phyloP scores from a whole-genome alignment of 2,888 invertebrate genomes.

The Laspeyria flexula region DNA sequence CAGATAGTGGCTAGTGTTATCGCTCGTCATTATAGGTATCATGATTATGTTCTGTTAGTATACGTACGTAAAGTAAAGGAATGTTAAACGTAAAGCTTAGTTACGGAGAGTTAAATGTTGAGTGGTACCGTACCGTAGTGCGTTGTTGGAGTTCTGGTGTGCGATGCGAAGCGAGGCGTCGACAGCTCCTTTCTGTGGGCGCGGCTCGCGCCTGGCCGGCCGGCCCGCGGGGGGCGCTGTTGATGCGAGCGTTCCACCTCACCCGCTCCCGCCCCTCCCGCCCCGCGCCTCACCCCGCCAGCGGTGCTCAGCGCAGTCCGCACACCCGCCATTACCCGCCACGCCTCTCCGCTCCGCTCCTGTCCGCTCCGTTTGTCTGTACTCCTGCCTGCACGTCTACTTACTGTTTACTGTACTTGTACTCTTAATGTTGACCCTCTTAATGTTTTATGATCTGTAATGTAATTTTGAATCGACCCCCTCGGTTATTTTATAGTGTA shows the following conservation, averaged over 20 bases:
- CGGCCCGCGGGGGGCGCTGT: conserved; percentile 59
- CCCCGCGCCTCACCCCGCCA: conserved; percentile 39
- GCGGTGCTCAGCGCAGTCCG: conserved; percentile 42
- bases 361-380: conserved; percentile 56
- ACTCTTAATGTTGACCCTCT: conserved; percentile 81
- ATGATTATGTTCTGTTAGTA: conserved; percentile 85
- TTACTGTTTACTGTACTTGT: conserved; percentile 79
- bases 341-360: conserved; percentile 55
- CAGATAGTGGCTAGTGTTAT: conserved; percentile 86
- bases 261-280: conserved; percentile 37
- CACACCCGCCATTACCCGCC: conserved; percentile 56
- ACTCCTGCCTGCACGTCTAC: conserved; percentile 81
- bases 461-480: conserved; percentile 81
- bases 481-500: conserved; percentile 84
- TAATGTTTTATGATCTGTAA: conserved; percentile 82
- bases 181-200: conserved; percentile 70
- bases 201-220: conserved; percentile 43
- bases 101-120: conserved; percentile 83
- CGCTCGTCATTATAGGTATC: conserved; percentile 85
- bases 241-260: conserved; percentile 48
- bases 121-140: conserved; percentile 84
- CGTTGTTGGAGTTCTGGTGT: conserved; percentile 81
- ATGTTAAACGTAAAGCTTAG: conserved; percentile 84
- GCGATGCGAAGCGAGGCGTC: conserved; percentile 65
- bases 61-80: conserved; percentile 77